phyloP scores from a whole-genome alignment of 2,888 invertebrate genomes.

The Agrotis puta region DNA sequence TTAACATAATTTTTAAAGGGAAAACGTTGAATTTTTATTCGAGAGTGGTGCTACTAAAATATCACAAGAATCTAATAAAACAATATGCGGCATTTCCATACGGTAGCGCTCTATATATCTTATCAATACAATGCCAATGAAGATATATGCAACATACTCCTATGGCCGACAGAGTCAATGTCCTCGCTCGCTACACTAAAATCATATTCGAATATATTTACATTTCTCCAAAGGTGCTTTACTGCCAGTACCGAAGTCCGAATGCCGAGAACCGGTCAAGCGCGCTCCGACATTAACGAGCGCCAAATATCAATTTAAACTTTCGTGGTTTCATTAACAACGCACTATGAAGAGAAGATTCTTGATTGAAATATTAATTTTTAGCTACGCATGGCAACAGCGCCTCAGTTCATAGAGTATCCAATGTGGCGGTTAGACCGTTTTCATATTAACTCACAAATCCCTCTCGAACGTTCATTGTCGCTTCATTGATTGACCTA shows the following conservation, averaged over 20 bases:
- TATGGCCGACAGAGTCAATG: conserved; percentile 76
- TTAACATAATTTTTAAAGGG: no score
- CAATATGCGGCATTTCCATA: no score
- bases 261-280: conserved; percentile 69
- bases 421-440: conserved; percentile 5
- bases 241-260: conserved; percentile 66
- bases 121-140: conserved; percentile 59
- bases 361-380: background rate
- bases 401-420: background rate
- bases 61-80: background rate
- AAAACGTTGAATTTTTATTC: background rate
- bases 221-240: conserved; percentile 79
- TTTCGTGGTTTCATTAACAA: conserved; percentile 50
- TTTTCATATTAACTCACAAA: conserved; percentile 16
- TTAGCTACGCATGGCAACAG: background rate
- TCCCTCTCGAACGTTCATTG: conserved; percentile 27
- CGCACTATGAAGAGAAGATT: background rate
- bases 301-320: conserved; percentile 49
- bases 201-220: conserved; percentile 82
- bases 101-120: conserved; percentile 41
- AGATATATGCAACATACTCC: conserved; percentile 65
- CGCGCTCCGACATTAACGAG: conserved; percentile 57
- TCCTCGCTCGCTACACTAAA: conserved; percentile 78
- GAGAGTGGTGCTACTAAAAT: no score
- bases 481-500: conserved; percentile 29